Base-by-base conservation (phyloP, 2,888 invertebrate genomes). In the Cheiracanthium punctorium region DNA sequence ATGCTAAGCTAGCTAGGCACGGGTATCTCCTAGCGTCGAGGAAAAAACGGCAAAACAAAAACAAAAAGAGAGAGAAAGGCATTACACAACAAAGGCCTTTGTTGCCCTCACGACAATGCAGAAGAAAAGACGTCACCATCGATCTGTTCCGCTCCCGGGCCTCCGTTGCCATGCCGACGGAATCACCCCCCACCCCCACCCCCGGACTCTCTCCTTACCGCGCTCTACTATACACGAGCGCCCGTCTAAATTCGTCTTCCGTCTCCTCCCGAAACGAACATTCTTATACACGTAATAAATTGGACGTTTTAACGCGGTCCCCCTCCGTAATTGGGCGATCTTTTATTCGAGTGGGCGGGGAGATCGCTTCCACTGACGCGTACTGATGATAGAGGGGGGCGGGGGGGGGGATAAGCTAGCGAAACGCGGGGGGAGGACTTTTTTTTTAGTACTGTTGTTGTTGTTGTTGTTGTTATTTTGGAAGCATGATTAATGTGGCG, bases 221-320 rank as follows among this genome's bases (percentile, higher is more conserved):
- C n/a, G n/a, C n/a, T n/a, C n/a, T n/a, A n/a, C n/a, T n/a, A n/a
- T n/a, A n/a, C n/a, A n/a, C n/a, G n/a, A n/a, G n/a, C n/a, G n/a
- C n/a, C n/a, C n/a, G 20, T 71, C 71, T 71, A 71, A 43, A 71
- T 71, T 24, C 71, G 71, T 71, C 71, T 29, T n/a, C n/a, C n/a
- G n/a, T n/a, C n/a, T n/a, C n/a, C n/a, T n/a, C n/a, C 43, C 14
- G 43, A 71, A 71, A 71, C 43, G 71, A 71, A 71, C 71, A 71
- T 71, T 71, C 71, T 71, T 71, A 17, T 43, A 37, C 71, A 24
- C 41, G 71, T 71, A 71, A 71, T 71, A 71, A 71, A 71, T 71
- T 71, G 71, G 43, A 71, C 71, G 43, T 41, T 43, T 43, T 71
- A 33, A 17, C 71, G 29, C 14, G 71, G 29, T n/a, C n/a, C 43